Conservation (phyloP, 2,797 vertebrate genomes). For the Glossophaga mutica region DNA sequence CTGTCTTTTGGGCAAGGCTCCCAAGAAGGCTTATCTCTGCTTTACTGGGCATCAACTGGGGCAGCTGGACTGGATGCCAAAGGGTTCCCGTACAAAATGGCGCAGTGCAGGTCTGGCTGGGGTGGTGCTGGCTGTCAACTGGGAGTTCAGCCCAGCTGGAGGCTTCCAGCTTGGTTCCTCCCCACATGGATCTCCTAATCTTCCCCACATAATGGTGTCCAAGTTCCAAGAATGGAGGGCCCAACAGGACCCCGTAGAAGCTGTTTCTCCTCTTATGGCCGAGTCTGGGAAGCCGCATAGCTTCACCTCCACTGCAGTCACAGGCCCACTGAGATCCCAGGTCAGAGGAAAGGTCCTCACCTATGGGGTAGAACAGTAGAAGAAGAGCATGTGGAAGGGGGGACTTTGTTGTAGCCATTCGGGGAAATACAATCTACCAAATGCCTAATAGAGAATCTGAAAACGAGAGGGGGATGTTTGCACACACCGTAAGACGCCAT, state of each 20-base stretch:
- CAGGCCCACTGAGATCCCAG: background rate
- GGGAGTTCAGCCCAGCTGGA: background rate
- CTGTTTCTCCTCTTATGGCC: no score
- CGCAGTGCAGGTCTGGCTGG: fast-evolving
- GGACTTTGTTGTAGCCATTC: background rate
- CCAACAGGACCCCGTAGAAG: background rate
- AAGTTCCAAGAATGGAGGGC: background rate
- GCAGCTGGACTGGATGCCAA: background rate
- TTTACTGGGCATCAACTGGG: fast-evolving
- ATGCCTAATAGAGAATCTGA: background rate
- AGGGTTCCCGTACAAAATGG: background rate
- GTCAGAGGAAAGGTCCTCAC: fast-evolving
- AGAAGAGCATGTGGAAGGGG: background rate
- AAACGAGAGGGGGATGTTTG: background rate
- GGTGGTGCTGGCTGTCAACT: background rate
- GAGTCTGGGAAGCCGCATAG: background rate
- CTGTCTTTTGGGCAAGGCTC: background rate
- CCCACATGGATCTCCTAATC: fast-evolving
- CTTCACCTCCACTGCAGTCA: background rate
- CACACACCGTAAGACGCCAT: background rate
- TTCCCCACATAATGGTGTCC: background rate
- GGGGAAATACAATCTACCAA: background rate
- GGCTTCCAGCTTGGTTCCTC: background rate
- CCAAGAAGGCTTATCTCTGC: background rate
- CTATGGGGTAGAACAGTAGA: fast-evolving